phyloP scores from a whole-genome alignment of 1,140 invertebrate species.

The Scaptomyza hsui region DNA sequence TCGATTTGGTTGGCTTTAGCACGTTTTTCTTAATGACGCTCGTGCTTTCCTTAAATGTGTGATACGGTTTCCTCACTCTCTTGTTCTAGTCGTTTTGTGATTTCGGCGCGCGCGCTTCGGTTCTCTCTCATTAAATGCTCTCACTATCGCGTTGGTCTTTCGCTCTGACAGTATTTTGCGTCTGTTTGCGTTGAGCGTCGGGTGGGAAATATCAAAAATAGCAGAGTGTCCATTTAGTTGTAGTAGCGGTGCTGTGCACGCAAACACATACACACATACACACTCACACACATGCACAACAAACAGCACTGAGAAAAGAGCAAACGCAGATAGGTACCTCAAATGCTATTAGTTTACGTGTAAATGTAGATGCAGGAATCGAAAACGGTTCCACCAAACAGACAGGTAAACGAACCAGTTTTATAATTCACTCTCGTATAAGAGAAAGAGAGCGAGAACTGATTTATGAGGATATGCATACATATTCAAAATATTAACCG shows the following conservation, averaged over 20 bases:
- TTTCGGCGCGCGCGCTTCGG: conserved; percentile 11
- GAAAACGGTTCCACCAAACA: conserved; percentile 30
- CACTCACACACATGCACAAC: conserved; percentile 12
- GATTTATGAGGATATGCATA: conserved; percentile 34
- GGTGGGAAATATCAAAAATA: conserved; percentile 63
- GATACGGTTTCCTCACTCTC: conserved; percentile 24
- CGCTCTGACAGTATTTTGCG: conserved; percentile 11
- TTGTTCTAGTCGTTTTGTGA: conserved; percentile 6
- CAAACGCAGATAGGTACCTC: neutral
- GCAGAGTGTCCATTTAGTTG: conserved; percentile 20
- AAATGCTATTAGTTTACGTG: conserved; percentile 2
- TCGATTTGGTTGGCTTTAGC: conserved; percentile 29
- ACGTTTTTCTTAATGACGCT: conserved; percentile 71
- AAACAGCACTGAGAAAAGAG: neutral
- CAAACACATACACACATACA: conserved; percentile 26
- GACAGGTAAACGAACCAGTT: conserved; percentile 35
- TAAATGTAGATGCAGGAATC: conserved; percentile 16
- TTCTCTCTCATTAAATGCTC: conserved; percentile 4
- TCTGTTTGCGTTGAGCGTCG: conserved; percentile 57
- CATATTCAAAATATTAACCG: conserved; percentile 25
- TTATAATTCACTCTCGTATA: neutral
- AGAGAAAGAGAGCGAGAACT: conserved; percentile 7
- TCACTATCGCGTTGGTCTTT: neutral
- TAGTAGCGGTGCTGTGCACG: conserved; percentile 8
- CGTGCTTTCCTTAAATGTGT: conserved; percentile 72